Conservation (phyloP, 2,888 invertebrate species). For the Buathra laborator region DNA sequence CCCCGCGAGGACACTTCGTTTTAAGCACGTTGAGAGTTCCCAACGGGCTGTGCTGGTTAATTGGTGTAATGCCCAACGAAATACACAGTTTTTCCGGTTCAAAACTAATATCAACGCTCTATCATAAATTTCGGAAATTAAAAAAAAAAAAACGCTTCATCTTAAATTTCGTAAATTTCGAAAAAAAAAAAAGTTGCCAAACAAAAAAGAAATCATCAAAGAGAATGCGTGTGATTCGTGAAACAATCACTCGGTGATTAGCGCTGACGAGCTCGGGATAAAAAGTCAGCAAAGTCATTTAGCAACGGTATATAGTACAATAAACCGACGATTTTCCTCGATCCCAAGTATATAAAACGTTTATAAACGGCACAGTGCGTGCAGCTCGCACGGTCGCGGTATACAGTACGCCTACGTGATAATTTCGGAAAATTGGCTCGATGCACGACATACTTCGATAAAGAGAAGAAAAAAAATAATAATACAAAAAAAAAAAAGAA, state of each 20-base stretch:
- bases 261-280: background rate
- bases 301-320: background rate
- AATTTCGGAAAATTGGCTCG: slow-evolving; percentile 82
- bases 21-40: slow-evolving; percentile 38
- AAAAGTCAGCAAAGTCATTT: background rate
- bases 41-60: slow-evolving; percentile 39
- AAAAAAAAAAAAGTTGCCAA: background rate
- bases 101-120: background rate
- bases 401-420: slow-evolving; percentile 72
- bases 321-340: slow-evolving; percentile 29
- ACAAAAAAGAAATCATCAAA: slow-evolving; percentile 2
- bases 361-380: slow-evolving; percentile 41
- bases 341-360: slow-evolving; percentile 6
- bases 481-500: slow-evolving; percentile 71
- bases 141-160: no score
- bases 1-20: slow-evolving; percentile 63
- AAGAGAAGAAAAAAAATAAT: slow-evolving; percentile 70
- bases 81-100: background rate
- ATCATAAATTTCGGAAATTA: no score
- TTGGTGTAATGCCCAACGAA: slow-evolving; percentile 34
- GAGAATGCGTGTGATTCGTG: background rate
- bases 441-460: slow-evolving; percentile 79
- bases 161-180: no score
- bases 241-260: background rate
- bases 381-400: slow-evolving; percentile 31